phyloP scores from a whole-genome alignment of 1,140 invertebrate species.

The Heliconius hermathena region DNA sequence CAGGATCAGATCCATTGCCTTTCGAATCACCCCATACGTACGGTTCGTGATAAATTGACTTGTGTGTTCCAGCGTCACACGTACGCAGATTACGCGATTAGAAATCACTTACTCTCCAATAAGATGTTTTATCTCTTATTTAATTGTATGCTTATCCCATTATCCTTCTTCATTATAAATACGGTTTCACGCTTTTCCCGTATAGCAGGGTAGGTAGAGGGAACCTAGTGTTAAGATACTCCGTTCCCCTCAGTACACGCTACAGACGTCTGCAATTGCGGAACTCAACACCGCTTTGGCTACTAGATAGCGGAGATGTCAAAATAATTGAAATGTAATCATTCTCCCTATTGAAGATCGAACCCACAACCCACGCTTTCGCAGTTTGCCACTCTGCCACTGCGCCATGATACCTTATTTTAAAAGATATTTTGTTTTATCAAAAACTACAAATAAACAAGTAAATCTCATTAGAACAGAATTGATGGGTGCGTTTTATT shows the following conservation, averaged over 20 bases:
- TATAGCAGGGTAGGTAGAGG: neutral
- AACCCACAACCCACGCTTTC: no score
- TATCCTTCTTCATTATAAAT: neutral
- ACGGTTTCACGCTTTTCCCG: neutral
- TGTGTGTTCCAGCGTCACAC: constrained; percentile 40
- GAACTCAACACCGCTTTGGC: no score
- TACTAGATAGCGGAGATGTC: no score
- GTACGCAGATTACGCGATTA: constrained; percentile 23
- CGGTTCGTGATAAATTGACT: constrained; percentile 55
- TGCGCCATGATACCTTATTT: no score
- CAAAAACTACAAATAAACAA: neutral
- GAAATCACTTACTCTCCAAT: constrained; percentile 3
- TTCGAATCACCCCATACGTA: constrained; percentile 41
- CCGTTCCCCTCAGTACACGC: neutral
- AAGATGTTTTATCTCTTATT: neutral
- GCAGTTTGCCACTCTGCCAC: no score
- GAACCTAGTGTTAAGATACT: neutral
- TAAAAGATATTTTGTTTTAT: no score
- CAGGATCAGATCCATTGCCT: constrained; percentile 55
- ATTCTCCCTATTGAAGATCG: no score
- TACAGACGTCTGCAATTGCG: no score
- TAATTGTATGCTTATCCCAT: neutral
- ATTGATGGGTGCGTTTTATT: neutral
- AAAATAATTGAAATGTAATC: no score
- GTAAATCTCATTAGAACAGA: neutral